Evolutionary conservation across 64 coral and sea anemone genomes (phyloP).

Genomic region (Orbicella faveolata): DNA sequence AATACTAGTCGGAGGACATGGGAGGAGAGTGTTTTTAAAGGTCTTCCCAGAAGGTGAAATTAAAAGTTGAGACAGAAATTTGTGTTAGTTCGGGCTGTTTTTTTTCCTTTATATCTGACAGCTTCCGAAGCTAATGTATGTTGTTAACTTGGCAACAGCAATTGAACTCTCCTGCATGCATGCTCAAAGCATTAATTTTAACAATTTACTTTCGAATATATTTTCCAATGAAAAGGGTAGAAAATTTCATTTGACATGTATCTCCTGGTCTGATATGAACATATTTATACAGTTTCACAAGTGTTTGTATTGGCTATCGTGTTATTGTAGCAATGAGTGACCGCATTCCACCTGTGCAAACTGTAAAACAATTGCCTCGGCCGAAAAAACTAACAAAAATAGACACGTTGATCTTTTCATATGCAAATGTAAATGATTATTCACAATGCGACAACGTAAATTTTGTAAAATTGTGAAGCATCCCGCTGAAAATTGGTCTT

Average conservation of each 20-base stretch:
- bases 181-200: too few relatives aligned
- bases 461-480: neutral
- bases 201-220: too few relatives aligned
- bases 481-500: neutral
- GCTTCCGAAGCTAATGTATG: too few relatives aligned
- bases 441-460: neutral
- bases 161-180: too few relatives aligned
- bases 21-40: too few relatives aligned
- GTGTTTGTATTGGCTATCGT: neutral
- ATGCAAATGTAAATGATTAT: conserved; percentile 34
- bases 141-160: too few relatives aligned
- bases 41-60: too few relatives aligned
- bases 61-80: too few relatives aligned
- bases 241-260: neutral
- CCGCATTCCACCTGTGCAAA: conserved; percentile 21
- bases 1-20: too few relatives aligned
- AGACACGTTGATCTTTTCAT: conserved; percentile 12
- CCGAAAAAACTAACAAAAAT: conserved; percentile 3
- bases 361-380: neutral
- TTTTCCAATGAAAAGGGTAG: too few relatives aligned
- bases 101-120: too few relatives aligned
- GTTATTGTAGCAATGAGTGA: neutral
- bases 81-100: too few relatives aligned
- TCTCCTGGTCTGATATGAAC: neutral
- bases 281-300: neutral